These are phyloP conservation scores for Telmatherina bonti DNA, from an alignment of 2,797 vertebrate genomes.

Conservation along the genomic window DNA sequence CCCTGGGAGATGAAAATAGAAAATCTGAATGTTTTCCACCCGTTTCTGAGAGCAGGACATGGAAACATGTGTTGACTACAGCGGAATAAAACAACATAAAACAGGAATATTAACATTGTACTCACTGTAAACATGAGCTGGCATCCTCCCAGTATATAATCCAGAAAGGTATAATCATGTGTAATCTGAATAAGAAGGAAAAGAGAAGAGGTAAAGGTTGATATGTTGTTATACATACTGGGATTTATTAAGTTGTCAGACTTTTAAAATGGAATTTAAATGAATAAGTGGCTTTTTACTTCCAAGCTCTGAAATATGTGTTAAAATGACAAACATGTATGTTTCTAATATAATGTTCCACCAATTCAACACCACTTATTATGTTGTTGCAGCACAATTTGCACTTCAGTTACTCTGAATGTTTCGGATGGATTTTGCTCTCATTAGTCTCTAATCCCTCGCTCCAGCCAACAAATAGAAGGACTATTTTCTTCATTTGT, in stretches of 20 bases:
- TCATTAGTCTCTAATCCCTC: constrained; percentile 70
- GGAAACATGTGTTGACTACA: constrained; percentile 29
- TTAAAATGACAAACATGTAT: constrained; percentile 23
- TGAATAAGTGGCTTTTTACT: not conserved
- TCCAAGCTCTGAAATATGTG: not conserved
- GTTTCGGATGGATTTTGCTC: constrained; percentile 65
- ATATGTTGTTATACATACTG: not conserved
- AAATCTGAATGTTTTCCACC: constrained; percentile 43
- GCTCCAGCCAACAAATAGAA: constrained; percentile 68
- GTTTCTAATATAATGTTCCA: constrained; percentile 21
- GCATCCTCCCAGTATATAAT: constrained; percentile 98
- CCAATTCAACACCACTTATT: constrained; percentile 35
- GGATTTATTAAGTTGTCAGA: not conserved
- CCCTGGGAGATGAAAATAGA: constrained; percentile 42
- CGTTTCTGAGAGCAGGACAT: constrained; percentile 19
- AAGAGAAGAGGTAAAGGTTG: not conserved
- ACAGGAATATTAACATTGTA: constrained; percentile 36
- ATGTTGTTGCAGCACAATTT: constrained; percentile 59
- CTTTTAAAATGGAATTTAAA: not conserved
- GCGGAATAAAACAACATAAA: constrained; percentile 12
- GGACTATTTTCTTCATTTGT: constrained; percentile 58
- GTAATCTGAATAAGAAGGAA: constrained; percentile 85
- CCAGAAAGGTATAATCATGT: constrained; percentile 95
- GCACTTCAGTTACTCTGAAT: constrained; percentile 62
- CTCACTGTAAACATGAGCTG: constrained; percentile 99